Base-by-base conservation (phyloP, 2,797 vertebrate species). In the Pristis pectinata region DNA sequence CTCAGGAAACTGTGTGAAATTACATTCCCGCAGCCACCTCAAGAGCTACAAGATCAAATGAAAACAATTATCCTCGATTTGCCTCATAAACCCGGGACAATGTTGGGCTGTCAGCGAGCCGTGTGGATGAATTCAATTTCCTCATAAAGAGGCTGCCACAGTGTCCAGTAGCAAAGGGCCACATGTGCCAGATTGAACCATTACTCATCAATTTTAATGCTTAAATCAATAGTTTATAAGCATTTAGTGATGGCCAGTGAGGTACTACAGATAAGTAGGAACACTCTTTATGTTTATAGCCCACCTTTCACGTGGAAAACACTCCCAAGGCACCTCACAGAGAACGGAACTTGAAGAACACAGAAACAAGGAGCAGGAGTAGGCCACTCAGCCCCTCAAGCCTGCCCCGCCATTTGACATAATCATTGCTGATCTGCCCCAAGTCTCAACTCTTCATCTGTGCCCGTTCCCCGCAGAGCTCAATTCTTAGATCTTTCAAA, bases 41-140 rank as follows among this genome's bases (percentile, higher is more conserved):
- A 97, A 96, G 96, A 97, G 96, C 95, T 95, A 91, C 96, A 96
- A 96, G 96, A 97, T 96, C 97, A 96, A 97, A 98, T 97, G 96
- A 97, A 97, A 97, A 96, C 96, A 97, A 97, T 98, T 98, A 97
- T 94, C 95, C 93, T 85, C 95, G 98, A 97, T 97, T 97, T 97
- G 96, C 95, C 96, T 97, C 96, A 97, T 97, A 97, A 97, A 97
- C 95, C 96, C 95, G 95, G 96, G 97, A 96, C 96, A 96, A 97
- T 96, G 6, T 37, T 95, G 95, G 95, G 95, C 96, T 64, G 59
- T 64, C 59, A 41, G 34, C 8, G 9, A 37, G n/a, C 56, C 59
- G 59, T 91, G 87, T 37, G 3, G 59, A 64, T 64, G 34, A 91
- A 91, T 91, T 64, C 87, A 91, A 37, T 64, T 37, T 91, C 59